Evolutionary conservation across 1,140 invertebrate species (phyloP).

Genomic region (Euwallacea similis): DNA sequence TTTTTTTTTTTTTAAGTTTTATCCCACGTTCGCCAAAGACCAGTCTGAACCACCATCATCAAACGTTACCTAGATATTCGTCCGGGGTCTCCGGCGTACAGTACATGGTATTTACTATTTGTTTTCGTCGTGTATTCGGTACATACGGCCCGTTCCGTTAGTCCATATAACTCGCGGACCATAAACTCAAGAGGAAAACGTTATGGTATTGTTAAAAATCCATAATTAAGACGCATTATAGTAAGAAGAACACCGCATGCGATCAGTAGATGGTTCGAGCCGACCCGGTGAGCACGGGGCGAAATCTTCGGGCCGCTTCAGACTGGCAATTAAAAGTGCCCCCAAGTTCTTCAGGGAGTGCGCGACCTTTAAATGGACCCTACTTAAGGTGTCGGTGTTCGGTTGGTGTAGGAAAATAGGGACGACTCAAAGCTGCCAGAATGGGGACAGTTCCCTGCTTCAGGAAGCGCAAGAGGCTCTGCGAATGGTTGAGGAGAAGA

Average conservation of each 20-base stretch:
- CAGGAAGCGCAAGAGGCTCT: conserved; percentile 48
- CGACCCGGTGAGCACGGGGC: conserved; percentile 18
- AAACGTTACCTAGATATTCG: conserved; percentile 9
- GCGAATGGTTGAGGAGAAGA: conserved; percentile 47
- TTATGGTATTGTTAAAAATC: conserved; percentile 41
- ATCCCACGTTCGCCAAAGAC: not conserved
- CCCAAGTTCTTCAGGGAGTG: not conserved
- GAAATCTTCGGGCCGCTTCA: conserved; percentile 6
- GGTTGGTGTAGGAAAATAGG: conserved; percentile 47
- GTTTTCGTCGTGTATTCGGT: conserved; percentile 31
- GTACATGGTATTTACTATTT: conserved; percentile 28
- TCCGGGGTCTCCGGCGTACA: not conserved
- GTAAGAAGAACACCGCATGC: conserved; percentile 29
- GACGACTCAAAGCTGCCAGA: conserved; percentile 45
- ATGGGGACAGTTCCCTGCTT: conserved; percentile 42
- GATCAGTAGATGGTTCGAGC: conserved; percentile 18
- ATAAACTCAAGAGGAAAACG: conserved; percentile 49
- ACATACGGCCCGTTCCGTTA: conserved; percentile 39
- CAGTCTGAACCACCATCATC: conserved; percentile 8
- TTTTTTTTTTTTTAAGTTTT: too few relatives aligned
- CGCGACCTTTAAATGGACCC: not conserved
- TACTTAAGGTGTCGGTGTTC: conserved; percentile 21
- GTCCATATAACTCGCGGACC: conserved; percentile 45
- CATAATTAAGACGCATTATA: conserved; percentile 48
- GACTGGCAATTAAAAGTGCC: not conserved